Evolutionary conservation across 2,888 invertebrate genomes (phyloP).

Genomic region (Nephrotoma guestfalica): DNA sequence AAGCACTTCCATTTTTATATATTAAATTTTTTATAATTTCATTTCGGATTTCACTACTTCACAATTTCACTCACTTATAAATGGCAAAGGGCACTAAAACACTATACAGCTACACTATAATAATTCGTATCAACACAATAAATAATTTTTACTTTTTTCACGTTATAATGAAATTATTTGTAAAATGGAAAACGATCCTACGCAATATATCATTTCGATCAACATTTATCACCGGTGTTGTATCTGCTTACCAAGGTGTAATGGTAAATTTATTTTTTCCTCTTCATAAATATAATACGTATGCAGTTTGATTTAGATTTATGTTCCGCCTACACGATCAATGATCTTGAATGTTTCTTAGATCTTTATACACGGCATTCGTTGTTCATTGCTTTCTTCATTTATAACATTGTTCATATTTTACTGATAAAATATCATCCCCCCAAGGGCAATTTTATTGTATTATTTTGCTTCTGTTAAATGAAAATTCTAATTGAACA

Average conservation of each 20-base stretch:
- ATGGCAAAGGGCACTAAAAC: too few relatives aligned
- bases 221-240: background rate
- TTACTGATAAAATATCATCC: background rate
- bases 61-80: too few relatives aligned
- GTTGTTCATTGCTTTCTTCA: background rate
- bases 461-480: background rate
- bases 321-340: background rate
- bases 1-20: too few relatives aligned
- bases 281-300: background rate
- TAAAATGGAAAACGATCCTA: background rate
- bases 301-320: background rate
- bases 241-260: background rate
- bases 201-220: background rate
- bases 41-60: too few relatives aligned
- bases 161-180: background rate
- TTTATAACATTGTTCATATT: background rate
- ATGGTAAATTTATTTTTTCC: background rate
- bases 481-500: background rate
- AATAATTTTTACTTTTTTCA: too few relatives aligned
- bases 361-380: background rate
- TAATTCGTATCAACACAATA: too few relatives aligned
- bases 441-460: background rate
- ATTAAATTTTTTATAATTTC: too few relatives aligned
- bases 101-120: too few relatives aligned
- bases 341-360: background rate